Evolutionary conservation across 2,888 invertebrate species (phyloP).

Genomic region (Harpalus rufipes): DNA sequence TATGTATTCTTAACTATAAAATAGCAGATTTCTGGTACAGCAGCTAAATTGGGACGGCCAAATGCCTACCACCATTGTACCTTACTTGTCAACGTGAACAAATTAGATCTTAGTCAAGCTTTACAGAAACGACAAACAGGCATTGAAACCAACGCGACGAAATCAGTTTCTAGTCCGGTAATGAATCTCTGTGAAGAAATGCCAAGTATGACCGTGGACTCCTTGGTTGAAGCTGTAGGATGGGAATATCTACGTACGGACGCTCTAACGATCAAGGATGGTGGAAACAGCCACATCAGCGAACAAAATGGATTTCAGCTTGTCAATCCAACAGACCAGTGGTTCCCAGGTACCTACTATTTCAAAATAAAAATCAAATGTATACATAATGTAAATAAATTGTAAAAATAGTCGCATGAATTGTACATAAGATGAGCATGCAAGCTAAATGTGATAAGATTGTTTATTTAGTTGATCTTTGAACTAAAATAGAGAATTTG

Average conservation of each 20-base stretch:
- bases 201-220: constrained; percentile 84
- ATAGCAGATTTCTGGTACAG: constrained; percentile 94
- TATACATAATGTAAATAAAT: too few species aligned
- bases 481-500: not conserved
- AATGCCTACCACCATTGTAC: constrained; percentile 99
- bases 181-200: constrained; percentile 90
- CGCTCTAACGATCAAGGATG: constrained; percentile 84
- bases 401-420: not conserved
- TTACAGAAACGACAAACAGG: constrained; percentile 88
- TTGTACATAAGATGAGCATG: not conserved
- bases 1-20: constrained; percentile 70
- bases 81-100: constrained; percentile 92
- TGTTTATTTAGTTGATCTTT: constrained; percentile 14
- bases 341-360: constrained; percentile 96
- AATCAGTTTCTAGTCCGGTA: constrained; percentile 86
- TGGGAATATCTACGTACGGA: constrained; percentile 90
- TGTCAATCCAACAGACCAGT: constrained; percentile 91
- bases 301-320: constrained; percentile 91
- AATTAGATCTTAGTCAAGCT: constrained; percentile 85
- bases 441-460: not conserved
- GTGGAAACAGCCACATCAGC: constrained; percentile 84
- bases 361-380: not conserved
- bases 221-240: constrained; percentile 88
- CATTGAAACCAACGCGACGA: constrained; percentile 91
- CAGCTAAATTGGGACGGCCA: constrained; percentile 92